These are phyloP conservation scores for Helostoma temminkii DNA, from an alignment of 2,797 vertebrate species.

Conservation along the genomic window DNA sequence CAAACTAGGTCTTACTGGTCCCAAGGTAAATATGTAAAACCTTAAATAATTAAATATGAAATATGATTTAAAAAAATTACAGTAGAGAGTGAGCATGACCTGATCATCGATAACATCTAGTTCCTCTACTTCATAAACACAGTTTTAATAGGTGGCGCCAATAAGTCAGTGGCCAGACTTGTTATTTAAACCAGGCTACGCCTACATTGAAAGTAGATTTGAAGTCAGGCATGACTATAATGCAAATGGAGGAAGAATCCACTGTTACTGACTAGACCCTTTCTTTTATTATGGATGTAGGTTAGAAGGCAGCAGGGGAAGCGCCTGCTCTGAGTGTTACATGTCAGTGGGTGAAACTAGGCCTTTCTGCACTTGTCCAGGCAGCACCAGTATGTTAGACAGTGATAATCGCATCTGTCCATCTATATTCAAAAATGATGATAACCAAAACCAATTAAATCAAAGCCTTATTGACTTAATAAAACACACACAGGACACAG, in stretches of 20 bases:
- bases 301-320: slow-evolving; percentile 7
- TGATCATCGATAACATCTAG: not conserved
- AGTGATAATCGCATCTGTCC: not conserved
- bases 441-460: too few relatives aligned
- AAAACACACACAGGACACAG: not conserved
- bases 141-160: slow-evolving; percentile 9
- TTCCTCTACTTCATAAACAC: too few relatives aligned
- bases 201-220: slow-evolving; percentile 42
- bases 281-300: slow-evolving; percentile 14
- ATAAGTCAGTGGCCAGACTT: slow-evolving; percentile 16
- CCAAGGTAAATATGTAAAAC: too few relatives aligned
- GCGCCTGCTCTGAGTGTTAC: not conserved
- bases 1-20: not conserved
- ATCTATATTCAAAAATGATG: not conserved
- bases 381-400: slow-evolving; percentile 1
- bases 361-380: slow-evolving; percentile 3
- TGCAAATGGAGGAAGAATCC: slow-evolving; percentile 28
- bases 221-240: slow-evolving; percentile 36
- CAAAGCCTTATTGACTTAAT: too few relatives aligned
- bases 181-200: slow-evolving; percentile 27
- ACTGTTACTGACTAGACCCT: slow-evolving; percentile 1
- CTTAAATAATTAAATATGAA: too few relatives aligned
- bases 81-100: not conserved
- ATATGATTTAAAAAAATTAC: not conserved
- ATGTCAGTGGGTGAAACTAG: not conserved